A percentile compares a stretch with the other conserved stretches of the same genome.
These are phyloP conservation scores for Antheraea pernyi DNA, from an alignment of 1,140 invertebrate species.

Conservation along the genomic window DNA sequence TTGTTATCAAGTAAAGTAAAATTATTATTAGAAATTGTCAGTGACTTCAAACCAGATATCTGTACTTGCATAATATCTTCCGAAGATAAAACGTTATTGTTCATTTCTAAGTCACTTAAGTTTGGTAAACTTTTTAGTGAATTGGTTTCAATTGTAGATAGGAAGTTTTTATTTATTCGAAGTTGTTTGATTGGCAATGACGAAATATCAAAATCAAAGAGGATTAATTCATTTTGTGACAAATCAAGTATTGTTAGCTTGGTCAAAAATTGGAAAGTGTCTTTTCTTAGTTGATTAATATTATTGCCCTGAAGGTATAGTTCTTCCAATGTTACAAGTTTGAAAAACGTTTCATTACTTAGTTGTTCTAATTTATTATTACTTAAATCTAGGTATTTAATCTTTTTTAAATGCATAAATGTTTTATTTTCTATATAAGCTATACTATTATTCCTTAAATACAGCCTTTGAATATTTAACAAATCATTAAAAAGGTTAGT, in stretches of 20 bases:
- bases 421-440: slow-evolving; percentile 88
- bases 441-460: slow-evolving; percentile 91
- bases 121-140: slow-evolving; percentile 81
- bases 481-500: slow-evolving; percentile 87
- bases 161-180: slow-evolving; percentile 80
- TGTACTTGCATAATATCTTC: slow-evolving; percentile 68
- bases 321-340: slow-evolving; percentile 83
- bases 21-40: slow-evolving; percentile 88
- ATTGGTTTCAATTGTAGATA: slow-evolving; percentile 79
- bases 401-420: slow-evolving; percentile 86
- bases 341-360: slow-evolving; percentile 82
- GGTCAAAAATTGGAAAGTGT: slow-evolving; percentile 81
- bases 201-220: slow-evolving; percentile 82
- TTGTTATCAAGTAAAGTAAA: slow-evolving; percentile 84
- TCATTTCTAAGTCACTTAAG: slow-evolving; percentile 82
- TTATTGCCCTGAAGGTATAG: slow-evolving; percentile 83
- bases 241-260: slow-evolving; percentile 84
- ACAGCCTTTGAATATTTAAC: slow-evolving; percentile 86
- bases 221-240: slow-evolving; percentile 82
- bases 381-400: slow-evolving; percentile 90
- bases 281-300: slow-evolving; percentile 81
- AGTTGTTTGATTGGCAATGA: slow-evolving; percentile 82
- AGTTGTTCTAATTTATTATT: slow-evolving; percentile 85
- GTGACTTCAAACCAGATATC: slow-evolving; percentile 76
- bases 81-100: slow-evolving; percentile 79